phyloP scores from a whole-genome alignment of 2,888 invertebrate species.

The Cheiracanthium punctorium region DNA sequence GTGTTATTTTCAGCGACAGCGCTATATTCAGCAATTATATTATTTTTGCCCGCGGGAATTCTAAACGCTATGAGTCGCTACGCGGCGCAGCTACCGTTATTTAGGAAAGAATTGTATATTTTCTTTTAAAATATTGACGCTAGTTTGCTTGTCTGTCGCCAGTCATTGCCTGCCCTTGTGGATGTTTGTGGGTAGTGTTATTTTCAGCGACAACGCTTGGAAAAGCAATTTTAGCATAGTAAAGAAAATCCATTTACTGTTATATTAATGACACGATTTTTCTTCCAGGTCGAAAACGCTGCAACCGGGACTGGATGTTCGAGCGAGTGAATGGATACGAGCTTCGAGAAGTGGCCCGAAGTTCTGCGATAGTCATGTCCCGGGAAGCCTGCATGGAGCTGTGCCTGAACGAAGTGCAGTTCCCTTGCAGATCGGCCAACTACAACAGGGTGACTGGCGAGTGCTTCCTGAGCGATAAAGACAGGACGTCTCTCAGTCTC shows the following conservation, averaged over 20 bases:
- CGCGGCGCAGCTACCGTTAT: too few species aligned
- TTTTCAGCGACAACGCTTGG: not conserved
- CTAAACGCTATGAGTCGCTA: too few species aligned
- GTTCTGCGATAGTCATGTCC: slow-evolving; percentile 59
- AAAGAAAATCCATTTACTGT: not conserved
- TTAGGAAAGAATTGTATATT: too few species aligned
- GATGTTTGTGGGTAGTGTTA: too few species aligned
- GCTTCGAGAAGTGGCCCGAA: slow-evolving; percentile 84
- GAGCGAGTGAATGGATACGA: slow-evolving; percentile 93
- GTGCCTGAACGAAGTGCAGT: slow-evolving; percentile 92
- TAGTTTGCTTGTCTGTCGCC: too few species aligned
- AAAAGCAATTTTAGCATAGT: not conserved
- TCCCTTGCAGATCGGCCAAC: slow-evolving; percentile 81
- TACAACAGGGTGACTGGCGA: slow-evolving; percentile 68
- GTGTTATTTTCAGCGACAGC: too few species aligned
- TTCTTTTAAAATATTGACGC: too few species aligned
- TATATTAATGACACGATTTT: not conserved
- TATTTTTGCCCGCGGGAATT: too few species aligned
- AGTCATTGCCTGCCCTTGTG: too few species aligned
- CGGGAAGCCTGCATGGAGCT: slow-evolving; percentile 84
- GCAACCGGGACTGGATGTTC: slow-evolving; percentile 94
- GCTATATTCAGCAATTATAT: too few species aligned
- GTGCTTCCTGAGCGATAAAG: slow-evolving; percentile 75
- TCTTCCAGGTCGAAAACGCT: slow-evolving; percentile 75
- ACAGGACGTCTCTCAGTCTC: slow-evolving; percentile 73